phyloP scores from a whole-genome alignment of 2,797 vertebrate genomes.

The Acrocephalus scirpaceus region DNA sequence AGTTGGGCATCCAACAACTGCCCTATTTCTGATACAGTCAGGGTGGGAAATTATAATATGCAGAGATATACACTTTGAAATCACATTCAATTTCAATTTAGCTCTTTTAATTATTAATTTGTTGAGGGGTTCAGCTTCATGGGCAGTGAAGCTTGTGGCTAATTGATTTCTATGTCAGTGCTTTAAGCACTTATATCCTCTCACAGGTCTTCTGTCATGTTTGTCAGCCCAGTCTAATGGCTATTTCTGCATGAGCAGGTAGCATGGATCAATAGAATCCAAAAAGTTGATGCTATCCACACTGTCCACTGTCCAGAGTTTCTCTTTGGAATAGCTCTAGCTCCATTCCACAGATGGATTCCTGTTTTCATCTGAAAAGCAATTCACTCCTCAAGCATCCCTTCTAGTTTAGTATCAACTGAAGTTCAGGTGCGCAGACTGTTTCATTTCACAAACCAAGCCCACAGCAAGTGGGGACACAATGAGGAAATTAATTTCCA shows the following conservation, averaged over 20 bases:
- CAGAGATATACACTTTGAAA: neutral
- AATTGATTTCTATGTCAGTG: neutral
- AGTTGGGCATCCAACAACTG: neutral
- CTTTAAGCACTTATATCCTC: neutral
- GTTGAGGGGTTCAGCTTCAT: neutral
- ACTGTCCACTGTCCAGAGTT: neutral
- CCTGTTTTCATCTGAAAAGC: neutral
- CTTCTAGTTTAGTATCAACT: neutral
- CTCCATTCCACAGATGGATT: neutral
- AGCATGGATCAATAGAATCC: neutral
- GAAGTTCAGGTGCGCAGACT: neutral
- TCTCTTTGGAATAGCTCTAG: neutral
- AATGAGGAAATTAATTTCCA: neutral
- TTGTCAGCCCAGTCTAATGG: neutral
- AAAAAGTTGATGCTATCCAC: neutral
- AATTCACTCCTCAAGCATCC: neutral
- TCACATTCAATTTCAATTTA: neutral
- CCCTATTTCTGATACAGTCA: neutral
- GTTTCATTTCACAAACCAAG: neutral
- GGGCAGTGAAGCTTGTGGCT: neutral
- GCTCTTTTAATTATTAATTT: neutral
- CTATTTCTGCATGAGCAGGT: neutral
- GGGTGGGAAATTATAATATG: neutral
- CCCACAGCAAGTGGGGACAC: neutral
- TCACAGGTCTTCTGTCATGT: neutral